Conservation (phyloP, 2,113 vertebrate genomes). For the Menura novaehollandiae region DNA sequence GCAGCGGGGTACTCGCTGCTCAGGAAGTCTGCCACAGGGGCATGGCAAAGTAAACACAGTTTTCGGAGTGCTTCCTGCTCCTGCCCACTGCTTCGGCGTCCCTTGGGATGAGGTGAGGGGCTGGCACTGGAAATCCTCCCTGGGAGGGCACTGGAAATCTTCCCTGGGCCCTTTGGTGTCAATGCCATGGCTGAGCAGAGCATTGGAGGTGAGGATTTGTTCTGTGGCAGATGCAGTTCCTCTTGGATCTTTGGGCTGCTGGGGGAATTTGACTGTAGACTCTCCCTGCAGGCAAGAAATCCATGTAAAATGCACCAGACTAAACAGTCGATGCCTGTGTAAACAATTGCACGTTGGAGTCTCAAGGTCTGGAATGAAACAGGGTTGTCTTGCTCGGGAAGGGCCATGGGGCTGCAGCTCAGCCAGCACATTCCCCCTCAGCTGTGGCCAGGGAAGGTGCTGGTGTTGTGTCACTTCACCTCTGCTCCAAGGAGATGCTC, state of each 20-base stretch:
- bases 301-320: not conserved
- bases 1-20: conserved; percentile 43
- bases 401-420: not conserved
- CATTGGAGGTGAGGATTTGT: not conserved
- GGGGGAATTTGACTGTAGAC: not conserved
- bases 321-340: not conserved
- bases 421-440: not conserved
- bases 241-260: not conserved
- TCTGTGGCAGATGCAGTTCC: not conserved
- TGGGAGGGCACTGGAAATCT: not conserved
- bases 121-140: not conserved
- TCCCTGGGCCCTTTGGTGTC: not conserved
- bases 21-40: conserved; percentile 52
- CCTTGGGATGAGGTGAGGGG: not conserved
- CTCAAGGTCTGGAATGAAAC: not conserved
- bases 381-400: not conserved
- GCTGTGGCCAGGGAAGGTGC: not conserved
- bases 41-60: conserved; percentile 43
- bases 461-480: not conserved
- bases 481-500: not conserved
- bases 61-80: conserved; percentile 5
- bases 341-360: not conserved
- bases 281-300: not conserved
- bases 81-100: not conserved
- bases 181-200: fast-evolving